A percentile compares a stretch with the other conserved stretches of the same genome.
phyloP scores from a whole-genome alignment of 2,888 invertebrate genomes.

The Herminia tarsipennalis region DNA sequence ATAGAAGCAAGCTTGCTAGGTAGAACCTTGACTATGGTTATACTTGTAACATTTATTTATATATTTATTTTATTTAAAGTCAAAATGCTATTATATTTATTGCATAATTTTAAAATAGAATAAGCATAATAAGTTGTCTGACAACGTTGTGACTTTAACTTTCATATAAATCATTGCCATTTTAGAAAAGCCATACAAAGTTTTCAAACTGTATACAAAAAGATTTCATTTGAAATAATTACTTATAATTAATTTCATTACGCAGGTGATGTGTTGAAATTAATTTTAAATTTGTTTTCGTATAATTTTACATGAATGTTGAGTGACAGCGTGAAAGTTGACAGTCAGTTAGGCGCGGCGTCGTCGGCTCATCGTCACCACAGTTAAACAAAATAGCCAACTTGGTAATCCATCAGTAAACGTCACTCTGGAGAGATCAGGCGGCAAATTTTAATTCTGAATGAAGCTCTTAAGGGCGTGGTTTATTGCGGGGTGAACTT shows the following conservation, averaged over 20 bases:
- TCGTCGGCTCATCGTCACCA: conserved; percentile 18
- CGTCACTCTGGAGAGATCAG: conserved; percentile 75
- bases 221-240: background rate
- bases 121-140: too few species aligned
- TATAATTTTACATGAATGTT: conserved; percentile 21
- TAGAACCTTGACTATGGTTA: too few species aligned
- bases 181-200: too few species aligned
- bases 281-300: conserved; percentile 42
- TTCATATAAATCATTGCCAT: too few species aligned
- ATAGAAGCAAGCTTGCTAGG: too few species aligned
- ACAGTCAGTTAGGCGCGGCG: conserved; percentile 16
- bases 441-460: conserved; percentile 84
- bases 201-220: too few species aligned
- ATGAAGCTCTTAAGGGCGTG: conserved; percentile 78
- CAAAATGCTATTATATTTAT: too few species aligned
- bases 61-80: too few species aligned
- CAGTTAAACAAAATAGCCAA: conserved; percentile 60
- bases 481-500: conserved; percentile 80
- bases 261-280: conserved; percentile 28
- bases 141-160: too few species aligned
- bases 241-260: conserved; percentile 25
- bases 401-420: conserved; percentile 78
- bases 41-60: too few species aligned
- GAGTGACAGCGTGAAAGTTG: conserved; percentile 37
- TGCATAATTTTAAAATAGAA: too few species aligned